Evolutionary conservation across 2,888 invertebrate species (phyloP), one percentile per base, ranked within the genome.

Genomic region (Pimpla rufipes): DNA sequence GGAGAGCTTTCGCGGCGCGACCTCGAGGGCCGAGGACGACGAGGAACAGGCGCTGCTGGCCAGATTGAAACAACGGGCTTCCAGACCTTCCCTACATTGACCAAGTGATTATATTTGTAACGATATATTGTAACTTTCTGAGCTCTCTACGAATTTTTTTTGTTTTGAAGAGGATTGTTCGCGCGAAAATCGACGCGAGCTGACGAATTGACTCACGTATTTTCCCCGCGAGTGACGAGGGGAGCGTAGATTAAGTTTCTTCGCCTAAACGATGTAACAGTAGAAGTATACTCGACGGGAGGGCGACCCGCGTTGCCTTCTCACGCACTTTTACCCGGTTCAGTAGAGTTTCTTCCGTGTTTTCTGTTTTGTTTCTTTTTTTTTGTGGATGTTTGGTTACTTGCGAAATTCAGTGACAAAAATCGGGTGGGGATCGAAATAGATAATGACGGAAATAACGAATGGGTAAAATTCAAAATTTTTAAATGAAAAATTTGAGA

Each of bases 1-100:
- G 0, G 97, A 97, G 87, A 96, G 97, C 10, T 96, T 98, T 81
- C 94, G 96, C 67, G 96, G 96, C 2, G 88, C 88, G 18, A 85
- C 89, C 11, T 89, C 92, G 57, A 92, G 89, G 75, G 74, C 89
- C 57, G 93, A 93, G 73, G 92, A 92, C 79, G 93, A 92, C 74
- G 89, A 90, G 7, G 93, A 93, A 83, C 92, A 93, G 79, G 93
- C 93, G 47, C 87, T 93, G 73, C 86, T 93, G 45, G 90, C 92
- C 66, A 92, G 94, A 88, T 90, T 94, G 80, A 94, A 94, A 88
- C 94, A 94, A 88, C 93, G 94, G 88, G 93, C 94, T 87, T 93
- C 93, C 86, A 91, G 92, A 88, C 92, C 92, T 37, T 91, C 92
- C 77, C 89, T 92, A 85, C 92, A 92, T 90, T 93, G 90, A 91